Evolutionary conservation across 1,140 invertebrate genomes (phyloP).

Genomic region (Macrocentrus cingulum): DNA sequence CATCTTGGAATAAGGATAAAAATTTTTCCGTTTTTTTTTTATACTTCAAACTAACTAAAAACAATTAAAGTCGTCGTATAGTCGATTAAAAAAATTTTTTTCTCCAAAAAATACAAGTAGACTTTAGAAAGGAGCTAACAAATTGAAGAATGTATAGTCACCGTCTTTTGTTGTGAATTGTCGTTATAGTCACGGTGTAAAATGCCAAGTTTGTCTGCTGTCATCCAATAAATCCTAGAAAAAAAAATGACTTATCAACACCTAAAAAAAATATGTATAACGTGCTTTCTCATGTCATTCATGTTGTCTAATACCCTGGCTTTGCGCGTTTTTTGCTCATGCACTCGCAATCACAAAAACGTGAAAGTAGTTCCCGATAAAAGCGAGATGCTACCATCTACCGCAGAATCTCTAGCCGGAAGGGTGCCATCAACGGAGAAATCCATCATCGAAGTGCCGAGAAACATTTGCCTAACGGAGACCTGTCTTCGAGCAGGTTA

Average conservation of each 20-base stretch:
- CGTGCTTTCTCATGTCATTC: conserved; percentile 20
- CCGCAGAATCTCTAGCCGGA: conserved; percentile 51
- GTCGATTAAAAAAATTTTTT: no score
- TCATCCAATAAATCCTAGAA: background rate
- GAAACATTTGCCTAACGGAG: conserved; percentile 62
- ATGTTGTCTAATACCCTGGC: conserved; percentile 29
- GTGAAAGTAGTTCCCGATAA: conserved; percentile 42
- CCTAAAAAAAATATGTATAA: background rate
- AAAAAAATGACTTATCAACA: conserved; percentile 16
- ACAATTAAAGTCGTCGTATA: no score
- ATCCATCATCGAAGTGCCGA: conserved; percentile 30
- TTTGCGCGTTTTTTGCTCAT: conserved; percentile 31
- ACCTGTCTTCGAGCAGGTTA: conserved; percentile 70
- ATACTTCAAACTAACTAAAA: no score
- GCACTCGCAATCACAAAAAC: conserved; percentile 22
- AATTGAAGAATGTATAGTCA: no score
- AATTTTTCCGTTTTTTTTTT: no score
- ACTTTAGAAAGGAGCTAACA: no score
- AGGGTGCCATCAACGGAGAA: background rate
- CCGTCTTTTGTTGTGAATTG: no score
- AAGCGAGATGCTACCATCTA: conserved; percentile 47
- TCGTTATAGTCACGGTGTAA: no score
- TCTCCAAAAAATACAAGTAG: no score
- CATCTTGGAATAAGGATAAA: no score
- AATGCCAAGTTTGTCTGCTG: no score